These are phyloP conservation scores for Emys orbicularis DNA, from an alignment of 2,797 vertebrate species.

Conservation along the genomic window DNA sequence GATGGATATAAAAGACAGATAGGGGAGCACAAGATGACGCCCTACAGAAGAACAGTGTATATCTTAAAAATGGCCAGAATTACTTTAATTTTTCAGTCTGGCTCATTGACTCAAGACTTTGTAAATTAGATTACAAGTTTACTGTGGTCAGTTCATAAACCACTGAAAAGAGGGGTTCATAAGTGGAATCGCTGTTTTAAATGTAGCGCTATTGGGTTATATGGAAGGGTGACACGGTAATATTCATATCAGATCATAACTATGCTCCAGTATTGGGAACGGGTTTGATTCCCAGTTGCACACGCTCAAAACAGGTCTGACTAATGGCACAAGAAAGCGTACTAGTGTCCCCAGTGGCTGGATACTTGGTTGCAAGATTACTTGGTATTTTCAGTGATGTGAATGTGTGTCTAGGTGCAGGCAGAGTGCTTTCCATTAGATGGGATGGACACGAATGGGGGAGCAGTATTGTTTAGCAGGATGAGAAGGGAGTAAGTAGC, in stretches of 20 bases:
- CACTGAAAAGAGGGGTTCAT: not conserved
- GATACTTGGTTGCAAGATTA: not conserved
- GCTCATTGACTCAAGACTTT: not conserved
- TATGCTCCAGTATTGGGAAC: not conserved
- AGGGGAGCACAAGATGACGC: not conserved
- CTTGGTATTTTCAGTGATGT: not conserved
- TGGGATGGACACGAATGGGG: not conserved
- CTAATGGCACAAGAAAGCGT: not conserved
- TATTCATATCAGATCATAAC: not conserved
- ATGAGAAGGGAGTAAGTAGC: not conserved
- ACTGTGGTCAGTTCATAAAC: not conserved
- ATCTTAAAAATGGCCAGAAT: not conserved
- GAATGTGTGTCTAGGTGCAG: conserved; percentile 15
- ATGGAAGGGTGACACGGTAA: not conserved
- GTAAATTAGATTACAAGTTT: not conserved
- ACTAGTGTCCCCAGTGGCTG: not conserved
- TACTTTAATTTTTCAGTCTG: not conserved
- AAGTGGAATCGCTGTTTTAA: conserved; percentile 14
- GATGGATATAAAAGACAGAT: not conserved
- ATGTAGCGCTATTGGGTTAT: not conserved
- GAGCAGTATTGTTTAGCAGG: conserved; percentile 38
- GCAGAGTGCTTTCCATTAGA: conserved; percentile 5
- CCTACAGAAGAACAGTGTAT: rapidly evolving
- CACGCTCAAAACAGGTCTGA: conserved; percentile 3
- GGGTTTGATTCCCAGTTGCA: conserved; percentile 30